phyloP scores from a whole-genome alignment of 2,888 invertebrate genomes.

The Cybosia mesomella region DNA sequence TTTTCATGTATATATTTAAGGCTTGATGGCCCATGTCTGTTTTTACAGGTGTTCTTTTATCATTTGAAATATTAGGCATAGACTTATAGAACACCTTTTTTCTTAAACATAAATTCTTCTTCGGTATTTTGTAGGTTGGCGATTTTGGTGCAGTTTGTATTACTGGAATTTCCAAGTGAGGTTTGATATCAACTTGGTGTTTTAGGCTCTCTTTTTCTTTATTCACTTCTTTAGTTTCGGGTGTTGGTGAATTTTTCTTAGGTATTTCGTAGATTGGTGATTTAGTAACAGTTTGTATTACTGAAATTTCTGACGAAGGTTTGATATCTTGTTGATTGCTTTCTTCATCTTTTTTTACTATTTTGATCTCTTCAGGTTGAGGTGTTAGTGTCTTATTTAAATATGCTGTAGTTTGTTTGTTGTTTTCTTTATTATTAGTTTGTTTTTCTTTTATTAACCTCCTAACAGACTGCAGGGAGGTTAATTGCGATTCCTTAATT shows the following conservation, averaged over 20 bases:
- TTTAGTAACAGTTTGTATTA: slow-evolving; percentile 64
- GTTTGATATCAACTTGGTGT: slow-evolving; percentile 32
- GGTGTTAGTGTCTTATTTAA: slow-evolving; percentile 7
- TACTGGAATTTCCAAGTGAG: slow-evolving; percentile 68
- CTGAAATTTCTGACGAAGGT: slow-evolving; percentile 68
- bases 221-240: background rate
- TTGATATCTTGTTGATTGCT: slow-evolving; percentile 24
- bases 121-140: slow-evolving; percentile 78
- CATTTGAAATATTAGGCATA: slow-evolving; percentile 67
- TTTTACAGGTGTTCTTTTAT: slow-evolving; percentile 61
- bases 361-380: background rate
- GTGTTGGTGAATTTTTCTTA: slow-evolving; percentile 61
- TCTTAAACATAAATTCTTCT: slow-evolving; percentile 66
- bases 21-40: slow-evolving; percentile 62
- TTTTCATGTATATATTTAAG: slow-evolving; percentile 74
- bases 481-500: slow-evolving; percentile 67
- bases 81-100: slow-evolving; percentile 74
- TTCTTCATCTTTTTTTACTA: slow-evolving; percentile 16
- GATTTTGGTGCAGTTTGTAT: slow-evolving; percentile 67
- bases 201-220: slow-evolving; percentile 15
- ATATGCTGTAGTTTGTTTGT: background rate
- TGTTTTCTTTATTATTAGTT: background rate
- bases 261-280: slow-evolving; percentile 78
- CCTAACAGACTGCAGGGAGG: slow-evolving; percentile 63
- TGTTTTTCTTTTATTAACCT: slow-evolving; percentile 66